Evolutionary conservation across 1,140 invertebrate genomes (phyloP).

Genomic region (Acyrthosiphon pisum): DNA sequence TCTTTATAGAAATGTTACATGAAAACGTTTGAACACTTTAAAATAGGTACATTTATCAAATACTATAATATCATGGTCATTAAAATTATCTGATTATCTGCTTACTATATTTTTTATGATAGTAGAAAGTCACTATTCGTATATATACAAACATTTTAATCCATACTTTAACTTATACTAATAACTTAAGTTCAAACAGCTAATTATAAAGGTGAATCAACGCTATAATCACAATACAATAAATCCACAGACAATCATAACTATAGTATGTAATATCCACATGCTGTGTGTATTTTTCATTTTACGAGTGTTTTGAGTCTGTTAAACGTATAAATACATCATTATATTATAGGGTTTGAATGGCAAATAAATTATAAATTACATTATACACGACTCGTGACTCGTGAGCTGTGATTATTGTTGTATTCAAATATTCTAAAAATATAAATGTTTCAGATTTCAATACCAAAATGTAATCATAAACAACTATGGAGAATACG

Average conservation of each 20-base stretch:
- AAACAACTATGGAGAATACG: background rate
- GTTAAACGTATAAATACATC: background rate
- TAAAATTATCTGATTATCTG: background rate
- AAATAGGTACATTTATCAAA: background rate
- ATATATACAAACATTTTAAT: background rate
- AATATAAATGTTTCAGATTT: background rate
- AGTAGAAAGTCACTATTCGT: background rate
- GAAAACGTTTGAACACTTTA: background rate
- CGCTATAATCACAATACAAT: background rate
- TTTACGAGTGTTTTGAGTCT: background rate
- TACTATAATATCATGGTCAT: background rate
- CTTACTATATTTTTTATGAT: background rate
- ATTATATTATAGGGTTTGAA: background rate
- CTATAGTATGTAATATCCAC: background rate
- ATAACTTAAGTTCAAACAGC: background rate
- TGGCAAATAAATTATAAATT: background rate
- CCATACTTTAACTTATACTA: background rate
- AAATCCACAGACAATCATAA: background rate
- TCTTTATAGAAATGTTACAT: background rate
- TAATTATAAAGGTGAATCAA: background rate
- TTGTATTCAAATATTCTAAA: background rate
- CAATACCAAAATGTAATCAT: background rate
- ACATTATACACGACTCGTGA: background rate
- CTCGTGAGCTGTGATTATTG: background rate
- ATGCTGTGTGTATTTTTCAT: background rate